Evolutionary conservation across 2,113 vertebrate species (phyloP), one percentile per base, ranked within the genome.

Genomic region (Amia ocellicauda): DNA sequence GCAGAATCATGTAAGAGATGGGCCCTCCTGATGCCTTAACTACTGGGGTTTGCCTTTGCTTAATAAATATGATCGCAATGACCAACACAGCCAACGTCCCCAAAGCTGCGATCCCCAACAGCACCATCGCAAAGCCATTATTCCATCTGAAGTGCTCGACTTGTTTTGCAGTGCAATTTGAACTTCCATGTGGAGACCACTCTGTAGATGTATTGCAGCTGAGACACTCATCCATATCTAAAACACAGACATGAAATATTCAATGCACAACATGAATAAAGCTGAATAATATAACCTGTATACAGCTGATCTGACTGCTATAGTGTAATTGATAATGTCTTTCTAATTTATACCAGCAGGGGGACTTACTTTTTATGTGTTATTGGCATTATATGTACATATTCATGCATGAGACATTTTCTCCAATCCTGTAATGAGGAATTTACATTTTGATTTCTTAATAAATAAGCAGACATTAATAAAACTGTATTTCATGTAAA

Each of bases 211-310:
- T 78, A 69, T 90, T 82, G 24, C 93, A 95, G 36, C 53, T 75
- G 68, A 87, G 76, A 72, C 93, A 97, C 62, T 85, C 78, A 68
- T 89, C 90, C 87, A 90, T 91, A 72, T 96, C 93, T 97, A 76
- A 43, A 78, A 81, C 55, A 4, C 50, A 42, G 17, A 4, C 3
- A 62, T 14, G 28, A 54, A 14, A 1, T 17, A 56, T n/a, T n/a
- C n/a, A 60, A 56, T 17, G 2, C 20, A 3, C 20, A 54, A 13
- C 10, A 55, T 28, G 24, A 28, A 16, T 16, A 47, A n/a, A n/a
- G n/a, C n/a, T n/a, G n/a, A n/a, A n/a, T n/a, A n/a, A n/a, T n/a
- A n/a, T n/a, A n/a, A n/a, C n/a, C n/a, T n/a, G n/a, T n/a, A n/a
- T n/a, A n/a, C n/a, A n/a, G n/a, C n/a, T n/a, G n/a, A n/a, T n/a